These are phyloP conservation scores for Cairina moschata DNA, from an alignment of 2,113 vertebrate genomes.

Conservation along the genomic window DNA sequence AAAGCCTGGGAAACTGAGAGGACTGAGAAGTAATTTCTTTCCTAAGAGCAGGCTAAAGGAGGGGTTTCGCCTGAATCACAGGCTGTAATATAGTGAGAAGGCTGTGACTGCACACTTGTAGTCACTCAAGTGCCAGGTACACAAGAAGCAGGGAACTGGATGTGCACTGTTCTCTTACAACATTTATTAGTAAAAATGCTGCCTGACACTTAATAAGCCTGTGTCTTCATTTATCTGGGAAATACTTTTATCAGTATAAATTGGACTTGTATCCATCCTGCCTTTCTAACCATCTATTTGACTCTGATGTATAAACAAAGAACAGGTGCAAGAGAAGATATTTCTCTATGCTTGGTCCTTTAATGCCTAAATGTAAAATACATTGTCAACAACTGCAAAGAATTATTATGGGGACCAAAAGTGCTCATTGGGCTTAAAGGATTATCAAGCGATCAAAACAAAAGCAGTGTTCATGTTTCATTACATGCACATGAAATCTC, in stretches of 20 bases:
- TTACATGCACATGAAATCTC: neutral
- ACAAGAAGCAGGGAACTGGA: neutral
- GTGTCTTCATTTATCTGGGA: neutral
- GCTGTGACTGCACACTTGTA: neutral
- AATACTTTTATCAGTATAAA: neutral
- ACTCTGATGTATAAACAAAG: neutral
- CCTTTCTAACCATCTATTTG: neutral
- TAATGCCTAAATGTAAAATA: neutral
- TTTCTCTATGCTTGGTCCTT: neutral
- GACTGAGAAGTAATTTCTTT: neutral
- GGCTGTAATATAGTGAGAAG: neutral
- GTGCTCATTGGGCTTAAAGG: neutral
- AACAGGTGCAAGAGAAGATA: neutral
- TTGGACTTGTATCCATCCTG: neutral
- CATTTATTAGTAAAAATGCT: neutral
- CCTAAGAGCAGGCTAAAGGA: neutral
- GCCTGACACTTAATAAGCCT: neutral
- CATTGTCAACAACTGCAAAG: neutral
- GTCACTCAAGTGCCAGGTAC: neutral
- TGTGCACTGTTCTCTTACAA: neutral
- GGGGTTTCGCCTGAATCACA: neutral
- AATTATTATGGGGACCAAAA: neutral
- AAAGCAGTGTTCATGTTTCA: conserved; percentile 10
- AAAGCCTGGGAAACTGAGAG: neutral
- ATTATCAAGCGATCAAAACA: conserved; percentile 16